These are phyloP conservation scores for Lapara coniferarum DNA, from an alignment of 2,888 invertebrate species.

Conservation along the genomic window DNA sequence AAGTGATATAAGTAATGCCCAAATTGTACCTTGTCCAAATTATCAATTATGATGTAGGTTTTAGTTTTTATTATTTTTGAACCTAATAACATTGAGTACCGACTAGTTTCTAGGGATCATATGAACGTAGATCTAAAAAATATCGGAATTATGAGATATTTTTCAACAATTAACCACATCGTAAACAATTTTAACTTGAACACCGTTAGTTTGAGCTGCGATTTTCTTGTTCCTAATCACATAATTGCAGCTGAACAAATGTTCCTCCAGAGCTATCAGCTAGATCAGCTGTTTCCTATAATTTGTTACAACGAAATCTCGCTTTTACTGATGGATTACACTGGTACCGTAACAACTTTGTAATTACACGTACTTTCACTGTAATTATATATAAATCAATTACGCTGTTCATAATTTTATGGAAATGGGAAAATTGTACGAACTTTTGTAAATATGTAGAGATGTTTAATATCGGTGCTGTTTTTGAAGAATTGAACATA, in stretches of 20 bases:
- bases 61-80: not conserved
- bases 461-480: not conserved
- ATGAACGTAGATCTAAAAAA: no score
- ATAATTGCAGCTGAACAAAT: constrained; percentile 11
- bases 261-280: constrained; percentile 2
- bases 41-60: not conserved
- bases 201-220: not conserved
- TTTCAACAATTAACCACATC: not conserved
- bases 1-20: no score
- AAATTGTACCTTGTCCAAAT: no score
- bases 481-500: not conserved
- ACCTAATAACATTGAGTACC: not conserved
- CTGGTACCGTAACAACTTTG: constrained; percentile 50
- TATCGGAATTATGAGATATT: not conserved
- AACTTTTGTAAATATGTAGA: constrained; percentile 5
- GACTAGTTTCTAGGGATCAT: no score
- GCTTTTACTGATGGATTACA: constrained; percentile 52
- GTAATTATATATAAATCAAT: constrained; percentile 29
- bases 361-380: constrained; percentile 57
- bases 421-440: constrained; percentile 12
- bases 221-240: constrained; percentile 9
- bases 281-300: constrained; percentile 52
- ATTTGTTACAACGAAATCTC: constrained; percentile 60
- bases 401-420: constrained; percentile 15
- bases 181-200: not conserved